A percentile compares a stretch with the other conserved stretches of the same genome.
Conservation (phyloP, 1,140 invertebrate species). For the Nixonia krombeini region DNA sequence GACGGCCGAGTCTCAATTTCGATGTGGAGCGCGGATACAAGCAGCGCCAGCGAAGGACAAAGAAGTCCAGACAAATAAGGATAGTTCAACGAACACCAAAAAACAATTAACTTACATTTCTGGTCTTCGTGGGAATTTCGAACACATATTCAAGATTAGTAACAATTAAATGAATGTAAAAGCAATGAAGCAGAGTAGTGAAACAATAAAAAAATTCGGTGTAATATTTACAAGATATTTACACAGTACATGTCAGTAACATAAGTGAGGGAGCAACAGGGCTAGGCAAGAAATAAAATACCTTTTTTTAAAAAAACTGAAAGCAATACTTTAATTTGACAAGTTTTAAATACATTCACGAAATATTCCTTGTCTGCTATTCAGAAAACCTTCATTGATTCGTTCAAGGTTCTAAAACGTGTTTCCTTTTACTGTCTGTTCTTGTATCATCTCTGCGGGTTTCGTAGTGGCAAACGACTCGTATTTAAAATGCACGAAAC, state of each 20-base stretch:
- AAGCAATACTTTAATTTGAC: slow-evolving; percentile 66
- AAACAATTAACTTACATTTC: slow-evolving; percentile 70
- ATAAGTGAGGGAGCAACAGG: too few species aligned
- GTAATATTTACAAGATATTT: too few species aligned
- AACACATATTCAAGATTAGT: slow-evolving; percentile 12
- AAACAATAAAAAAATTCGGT: too few species aligned
- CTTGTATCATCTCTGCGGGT: not conserved
- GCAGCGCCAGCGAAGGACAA: slow-evolving; percentile 68
- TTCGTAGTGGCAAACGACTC: slow-evolving; percentile 38
- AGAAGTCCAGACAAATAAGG: slow-evolving; percentile 73
- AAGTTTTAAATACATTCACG: slow-evolving; percentile 62
- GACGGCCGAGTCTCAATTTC: slow-evolving; percentile 73
- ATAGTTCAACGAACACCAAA: slow-evolving; percentile 72
- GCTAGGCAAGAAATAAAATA: slow-evolving; percentile 24
- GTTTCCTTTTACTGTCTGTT: slow-evolving; percentile 6
- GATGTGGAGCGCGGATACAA: slow-evolving; percentile 72
- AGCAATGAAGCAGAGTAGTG: not conserved
- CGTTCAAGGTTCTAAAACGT: slow-evolving; percentile 17
- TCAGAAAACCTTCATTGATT: slow-evolving; percentile 47
- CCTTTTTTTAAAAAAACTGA: slow-evolving; percentile 59
- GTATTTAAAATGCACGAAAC: slow-evolving; percentile 57
- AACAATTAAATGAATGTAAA: not conserved
- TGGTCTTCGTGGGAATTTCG: slow-evolving; percentile 70
- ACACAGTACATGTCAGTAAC: too few species aligned
- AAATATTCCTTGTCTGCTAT: slow-evolving; percentile 36